Conservation (phyloP, 1,140 invertebrate genomes). For the Bombus superbus region DNA sequence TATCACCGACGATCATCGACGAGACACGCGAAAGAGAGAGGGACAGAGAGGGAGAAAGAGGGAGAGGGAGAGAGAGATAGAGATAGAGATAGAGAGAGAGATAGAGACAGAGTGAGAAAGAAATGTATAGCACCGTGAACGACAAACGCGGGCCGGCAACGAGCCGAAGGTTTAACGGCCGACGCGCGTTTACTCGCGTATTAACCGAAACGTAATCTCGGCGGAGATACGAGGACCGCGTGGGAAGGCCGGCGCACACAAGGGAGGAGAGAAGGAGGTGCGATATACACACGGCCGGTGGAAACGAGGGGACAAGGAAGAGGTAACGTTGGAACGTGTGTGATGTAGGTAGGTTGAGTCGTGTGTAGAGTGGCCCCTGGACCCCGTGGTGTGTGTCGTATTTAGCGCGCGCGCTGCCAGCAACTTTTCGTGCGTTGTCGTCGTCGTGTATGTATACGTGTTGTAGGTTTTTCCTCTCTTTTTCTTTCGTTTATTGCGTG, state of each 20-base stretch:
- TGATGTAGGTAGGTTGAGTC: conserved; percentile 24
- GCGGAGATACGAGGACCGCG: conserved; percentile 49
- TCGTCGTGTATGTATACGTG: background rate
- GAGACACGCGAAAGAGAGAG: background rate
- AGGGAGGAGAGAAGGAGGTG: conserved; percentile 23
- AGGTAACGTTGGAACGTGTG: conserved; percentile 26
- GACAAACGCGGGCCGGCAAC: conserved; percentile 13
- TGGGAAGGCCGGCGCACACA: conserved; percentile 29
- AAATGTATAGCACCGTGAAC: background rate
- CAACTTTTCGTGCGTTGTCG: conserved; percentile 34
- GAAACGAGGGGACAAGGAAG: conserved; percentile 29
- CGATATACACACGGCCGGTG: conserved; percentile 10
- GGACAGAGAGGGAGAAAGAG: background rate
- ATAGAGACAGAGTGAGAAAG: too few species aligned
- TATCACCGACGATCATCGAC: background rate
- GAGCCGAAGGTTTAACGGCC: conserved; percentile 21
- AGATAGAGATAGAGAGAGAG: too few species aligned
- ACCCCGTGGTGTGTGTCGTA: conserved; percentile 33
- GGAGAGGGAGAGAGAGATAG: too few species aligned
- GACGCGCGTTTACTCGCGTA: conserved; percentile 40
- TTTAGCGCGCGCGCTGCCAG: conserved; percentile 37
- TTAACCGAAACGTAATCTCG: conserved; percentile 47
- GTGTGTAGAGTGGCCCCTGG: conserved; percentile 12
- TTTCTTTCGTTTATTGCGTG: conserved; percentile 57
- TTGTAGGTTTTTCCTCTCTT: conserved; percentile 11